Evolutionary conservation across 1,140 invertebrate genomes (phyloP).

Genomic region (Microplitis demolitor): DNA sequence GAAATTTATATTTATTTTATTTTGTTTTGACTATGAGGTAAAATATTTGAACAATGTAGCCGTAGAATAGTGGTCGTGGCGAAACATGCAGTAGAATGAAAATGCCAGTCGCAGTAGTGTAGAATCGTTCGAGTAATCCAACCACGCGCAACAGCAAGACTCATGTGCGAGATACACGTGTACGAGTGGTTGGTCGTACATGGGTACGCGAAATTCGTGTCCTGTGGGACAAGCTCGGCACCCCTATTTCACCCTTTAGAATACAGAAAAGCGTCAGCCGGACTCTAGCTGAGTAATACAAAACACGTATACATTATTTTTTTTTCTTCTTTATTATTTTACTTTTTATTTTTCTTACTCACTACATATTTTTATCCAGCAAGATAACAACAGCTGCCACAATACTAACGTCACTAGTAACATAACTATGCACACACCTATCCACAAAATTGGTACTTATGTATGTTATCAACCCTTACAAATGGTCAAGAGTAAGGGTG

Average conservation of each 20-base stretch:
- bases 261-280: constrained; percentile 3
- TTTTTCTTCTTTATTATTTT: background rate
- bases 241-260: background rate
- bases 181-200: constrained; percentile 8
- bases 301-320: constrained; percentile 2
- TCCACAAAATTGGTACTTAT: background rate
- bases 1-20: background rate
- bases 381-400: too few relatives aligned
- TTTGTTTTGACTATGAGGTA: background rate
- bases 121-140: constrained; percentile 29
- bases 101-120: constrained; percentile 11
- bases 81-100: constrained; percentile 7
- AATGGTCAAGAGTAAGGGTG: background rate
- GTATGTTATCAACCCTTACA: background rate
- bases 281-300: background rate
- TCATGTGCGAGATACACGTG: background rate
- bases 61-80: background rate
- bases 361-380: background rate
- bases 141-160: constrained; percentile 17
- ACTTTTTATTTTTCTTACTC: background rate
- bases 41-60: constrained; percentile 14
- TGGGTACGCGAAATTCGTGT: background rate
- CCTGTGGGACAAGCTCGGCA: background rate
- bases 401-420: too few relatives aligned
- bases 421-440: too few relatives aligned